Conservation (phyloP, 2,113 vertebrate genomes). For the Erythrolamprus reginae region DNA sequence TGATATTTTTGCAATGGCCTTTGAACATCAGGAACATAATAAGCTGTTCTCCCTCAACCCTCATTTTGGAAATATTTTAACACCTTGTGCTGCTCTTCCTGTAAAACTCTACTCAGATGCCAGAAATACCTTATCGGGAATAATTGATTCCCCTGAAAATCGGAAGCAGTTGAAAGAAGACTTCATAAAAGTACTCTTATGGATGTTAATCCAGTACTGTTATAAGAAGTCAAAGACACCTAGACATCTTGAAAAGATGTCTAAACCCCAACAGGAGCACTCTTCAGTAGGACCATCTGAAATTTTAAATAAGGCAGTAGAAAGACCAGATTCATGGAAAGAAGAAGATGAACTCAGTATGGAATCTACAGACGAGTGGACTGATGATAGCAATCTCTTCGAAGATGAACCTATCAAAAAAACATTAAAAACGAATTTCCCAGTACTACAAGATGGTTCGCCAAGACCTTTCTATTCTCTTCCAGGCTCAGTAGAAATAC, state of each 20-base stretch:
- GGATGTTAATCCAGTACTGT: slow-evolving; percentile 85
- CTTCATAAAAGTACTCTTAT: slow-evolving; percentile 88
- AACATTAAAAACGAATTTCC: slow-evolving; percentile 71
- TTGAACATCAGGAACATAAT: slow-evolving; percentile 75
- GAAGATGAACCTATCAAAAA: slow-evolving; percentile 74
- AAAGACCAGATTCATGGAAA: slow-evolving; percentile 61
- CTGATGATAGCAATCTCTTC: slow-evolving; percentile 84
- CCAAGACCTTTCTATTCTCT: slow-evolving; percentile 70
- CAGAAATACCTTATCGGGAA: slow-evolving; percentile 87
- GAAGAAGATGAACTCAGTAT: slow-evolving; percentile 78
- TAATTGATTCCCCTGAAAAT: slow-evolving; percentile 91
- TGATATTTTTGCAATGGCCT: slow-evolving; percentile 90
- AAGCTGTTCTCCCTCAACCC: slow-evolving; percentile 78
- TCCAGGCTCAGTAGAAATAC: slow-evolving; percentile 87
- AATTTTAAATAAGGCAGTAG: slow-evolving; percentile 54
- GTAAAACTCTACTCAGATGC: slow-evolving; percentile 90
- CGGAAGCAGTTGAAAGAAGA: slow-evolving; percentile 89
- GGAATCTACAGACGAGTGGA: slow-evolving; percentile 81
- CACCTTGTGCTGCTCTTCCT: slow-evolving; percentile 82
- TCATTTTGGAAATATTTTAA: slow-evolving; percentile 88
- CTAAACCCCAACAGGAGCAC: slow-evolving; percentile 22
- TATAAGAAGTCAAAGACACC: slow-evolving; percentile 59
- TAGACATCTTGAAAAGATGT: slow-evolving; percentile 38
- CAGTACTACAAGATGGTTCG: slow-evolving; percentile 51
- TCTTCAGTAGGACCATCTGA: slow-evolving; percentile 27